Conservation (phyloP, 2,888 invertebrate genomes). For the Thumatha senex region DNA sequence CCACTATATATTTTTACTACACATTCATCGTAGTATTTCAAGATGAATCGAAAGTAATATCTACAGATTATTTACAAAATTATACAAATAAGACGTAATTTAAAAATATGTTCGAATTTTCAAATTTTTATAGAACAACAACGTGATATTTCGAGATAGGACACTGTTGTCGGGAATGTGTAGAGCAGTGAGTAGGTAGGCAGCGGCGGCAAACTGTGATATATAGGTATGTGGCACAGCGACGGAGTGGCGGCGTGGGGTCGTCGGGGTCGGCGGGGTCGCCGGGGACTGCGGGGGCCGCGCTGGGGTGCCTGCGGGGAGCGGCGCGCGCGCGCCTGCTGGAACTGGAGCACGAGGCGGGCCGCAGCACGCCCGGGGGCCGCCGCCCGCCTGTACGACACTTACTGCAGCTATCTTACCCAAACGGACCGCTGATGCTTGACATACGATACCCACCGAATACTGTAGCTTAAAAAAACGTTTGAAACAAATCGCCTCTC, state of each 20-base stretch:
- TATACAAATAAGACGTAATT: too few species aligned
- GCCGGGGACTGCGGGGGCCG: conserved; percentile 20
- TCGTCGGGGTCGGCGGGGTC: conserved; percentile 28
- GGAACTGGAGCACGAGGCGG: conserved; percentile 78
- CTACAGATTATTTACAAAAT: too few species aligned
- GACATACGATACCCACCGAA: not conserved
- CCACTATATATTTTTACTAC: too few species aligned
- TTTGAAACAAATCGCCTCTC: too few species aligned
- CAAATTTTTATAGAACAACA: not conserved
- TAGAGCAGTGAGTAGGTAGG: conserved; percentile 6
- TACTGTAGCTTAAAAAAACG: not conserved
- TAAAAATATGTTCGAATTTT: too few species aligned
- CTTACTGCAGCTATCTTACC: conserved; percentile 9
- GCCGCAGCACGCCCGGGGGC: conserved; percentile 78
- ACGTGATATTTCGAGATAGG: not conserved
- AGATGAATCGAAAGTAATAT: too few species aligned
- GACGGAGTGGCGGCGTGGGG: conserved; percentile 37
- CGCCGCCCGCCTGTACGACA: conserved; percentile 54
- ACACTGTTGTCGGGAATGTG: conserved; percentile 5
- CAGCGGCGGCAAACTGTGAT: conserved; percentile 28
- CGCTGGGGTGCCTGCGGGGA: conserved; percentile 66
- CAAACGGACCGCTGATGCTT: conserved; percentile 11
- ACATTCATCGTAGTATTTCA: too few species aligned
- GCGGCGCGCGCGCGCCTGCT: conserved; percentile 71
- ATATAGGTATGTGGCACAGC: conserved; percentile 53